Percentiles rank a stretch among this genome's conserved stretches.
These are phyloP conservation scores for Porites australiensis DNA, from an alignment of 64 coral and sea anemone species.

Conservation along the genomic window DNA sequence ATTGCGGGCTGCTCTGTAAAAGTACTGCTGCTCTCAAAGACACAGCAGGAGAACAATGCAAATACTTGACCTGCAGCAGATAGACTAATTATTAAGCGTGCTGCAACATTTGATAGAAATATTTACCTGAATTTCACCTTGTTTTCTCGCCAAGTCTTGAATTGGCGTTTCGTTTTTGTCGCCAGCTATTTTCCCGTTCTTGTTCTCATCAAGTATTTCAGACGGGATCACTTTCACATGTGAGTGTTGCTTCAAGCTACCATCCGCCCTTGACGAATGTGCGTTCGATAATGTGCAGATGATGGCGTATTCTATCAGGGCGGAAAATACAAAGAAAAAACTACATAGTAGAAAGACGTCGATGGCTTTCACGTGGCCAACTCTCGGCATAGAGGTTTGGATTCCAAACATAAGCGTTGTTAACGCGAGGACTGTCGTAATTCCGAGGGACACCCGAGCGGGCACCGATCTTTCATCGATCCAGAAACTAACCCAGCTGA, in stretches of 20 bases:
- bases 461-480: not conserved
- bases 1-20: too few relatives aligned
- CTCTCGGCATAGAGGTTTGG: not conserved
- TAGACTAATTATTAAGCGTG: too few relatives aligned
- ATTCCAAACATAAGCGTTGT: conserved; percentile 29
- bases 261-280: not conserved
- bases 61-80: too few relatives aligned
- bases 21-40: too few relatives aligned
- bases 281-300: not conserved
- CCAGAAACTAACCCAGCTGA: conserved; percentile 38
- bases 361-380: conserved; percentile 39
- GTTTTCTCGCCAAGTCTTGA: not conserved
- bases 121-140: not conserved
- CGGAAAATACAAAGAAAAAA: conserved; percentile 32
- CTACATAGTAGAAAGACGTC: conserved; percentile 15
- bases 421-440: conserved; percentile 34
- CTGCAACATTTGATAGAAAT: not conserved
- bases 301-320: conserved; percentile 17
- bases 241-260: not conserved
- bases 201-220: too few relatives aligned
- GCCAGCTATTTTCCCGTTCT: too few relatives aligned
- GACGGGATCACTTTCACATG: not conserved
- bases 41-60: too few relatives aligned
- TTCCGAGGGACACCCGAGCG: conserved; percentile 44
- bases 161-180: not conserved